Conservation (phyloP, 1,140 invertebrate species). For the Lepidurus apus region DNA sequence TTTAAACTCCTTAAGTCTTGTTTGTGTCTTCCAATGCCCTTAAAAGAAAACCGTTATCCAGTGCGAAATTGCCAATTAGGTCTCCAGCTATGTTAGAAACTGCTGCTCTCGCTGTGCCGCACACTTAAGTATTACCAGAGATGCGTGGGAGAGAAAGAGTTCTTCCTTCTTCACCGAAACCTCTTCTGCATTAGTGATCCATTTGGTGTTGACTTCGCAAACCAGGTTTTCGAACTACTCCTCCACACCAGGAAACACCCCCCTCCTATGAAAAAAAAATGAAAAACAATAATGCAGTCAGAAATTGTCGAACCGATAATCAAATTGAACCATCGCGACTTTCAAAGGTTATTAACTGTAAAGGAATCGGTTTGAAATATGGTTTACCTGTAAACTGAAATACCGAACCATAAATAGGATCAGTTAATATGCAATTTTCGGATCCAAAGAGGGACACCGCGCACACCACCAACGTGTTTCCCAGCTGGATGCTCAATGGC, state of each 20-base stretch:
- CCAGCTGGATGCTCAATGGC: constrained; percentile 7
- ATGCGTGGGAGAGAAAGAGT: constrained; percentile 7
- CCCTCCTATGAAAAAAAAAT: background rate
- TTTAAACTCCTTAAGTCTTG: background rate
- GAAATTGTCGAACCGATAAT: too few species aligned
- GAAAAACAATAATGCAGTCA: background rate
- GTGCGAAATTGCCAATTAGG: constrained; percentile 15
- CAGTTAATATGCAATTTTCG: too few species aligned
- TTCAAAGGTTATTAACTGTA: too few species aligned
- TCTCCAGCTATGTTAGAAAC: constrained; percentile 15
- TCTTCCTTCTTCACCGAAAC: background rate
- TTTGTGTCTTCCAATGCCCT: background rate
- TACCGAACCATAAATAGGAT: too few species aligned
- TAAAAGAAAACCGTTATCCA: constrained; percentile 15
- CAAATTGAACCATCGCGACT: too few species aligned
- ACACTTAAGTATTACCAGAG: background rate
- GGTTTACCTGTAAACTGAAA: too few species aligned
- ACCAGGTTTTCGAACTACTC: background rate
- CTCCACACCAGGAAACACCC: background rate
- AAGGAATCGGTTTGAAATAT: too few species aligned
- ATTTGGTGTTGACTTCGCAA: background rate
- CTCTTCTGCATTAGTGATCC: background rate
- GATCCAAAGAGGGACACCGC: background rate
- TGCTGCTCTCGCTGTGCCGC: background rate
- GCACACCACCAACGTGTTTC: background rate